Evolutionary conservation across 2,113 vertebrate species (phyloP).

Genomic region (Saguinus imperator): DNA sequence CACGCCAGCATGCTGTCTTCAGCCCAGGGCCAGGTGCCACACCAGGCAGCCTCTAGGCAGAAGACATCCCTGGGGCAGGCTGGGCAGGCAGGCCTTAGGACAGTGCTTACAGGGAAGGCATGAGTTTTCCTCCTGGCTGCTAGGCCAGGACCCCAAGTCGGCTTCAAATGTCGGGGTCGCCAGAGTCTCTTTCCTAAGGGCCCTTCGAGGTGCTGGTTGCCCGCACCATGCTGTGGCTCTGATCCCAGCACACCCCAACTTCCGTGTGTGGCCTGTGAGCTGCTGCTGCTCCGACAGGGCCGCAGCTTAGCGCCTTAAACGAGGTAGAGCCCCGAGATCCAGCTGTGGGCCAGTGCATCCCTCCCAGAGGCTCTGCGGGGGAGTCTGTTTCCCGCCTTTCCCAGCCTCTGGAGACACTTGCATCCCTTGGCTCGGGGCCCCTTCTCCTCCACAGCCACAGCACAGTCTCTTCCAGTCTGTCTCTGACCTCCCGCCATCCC

Average conservation of each 20-base stretch:
- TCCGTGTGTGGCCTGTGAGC: too few relatives aligned
- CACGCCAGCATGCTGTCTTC: not conserved
- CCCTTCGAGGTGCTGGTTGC: not conserved
- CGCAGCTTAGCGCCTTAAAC: too few relatives aligned
- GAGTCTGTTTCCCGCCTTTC: not conserved
- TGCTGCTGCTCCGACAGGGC: fast-evolving
- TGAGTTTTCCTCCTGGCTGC: not conserved
- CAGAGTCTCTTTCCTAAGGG: not conserved
- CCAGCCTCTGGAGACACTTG: not conserved
- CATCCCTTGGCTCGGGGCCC: not conserved
- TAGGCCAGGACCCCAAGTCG: not conserved
- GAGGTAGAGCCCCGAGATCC: not conserved
- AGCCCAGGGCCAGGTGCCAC: not conserved
- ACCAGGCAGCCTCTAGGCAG: not conserved
- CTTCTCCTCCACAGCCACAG: not conserved
- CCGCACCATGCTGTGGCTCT: too few relatives aligned
- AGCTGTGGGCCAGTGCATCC: not conserved
- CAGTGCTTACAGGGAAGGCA: not conserved
- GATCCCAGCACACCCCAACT: too few relatives aligned
- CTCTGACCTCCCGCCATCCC: not conserved
- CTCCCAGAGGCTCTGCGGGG: not conserved
- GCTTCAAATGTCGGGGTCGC: not conserved
- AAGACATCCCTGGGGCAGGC: not conserved
- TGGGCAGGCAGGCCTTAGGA: not conserved
- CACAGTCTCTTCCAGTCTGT: not conserved